Conservation (phyloP, 2,797 vertebrate species). For the Anisognathus igniventris region DNA sequence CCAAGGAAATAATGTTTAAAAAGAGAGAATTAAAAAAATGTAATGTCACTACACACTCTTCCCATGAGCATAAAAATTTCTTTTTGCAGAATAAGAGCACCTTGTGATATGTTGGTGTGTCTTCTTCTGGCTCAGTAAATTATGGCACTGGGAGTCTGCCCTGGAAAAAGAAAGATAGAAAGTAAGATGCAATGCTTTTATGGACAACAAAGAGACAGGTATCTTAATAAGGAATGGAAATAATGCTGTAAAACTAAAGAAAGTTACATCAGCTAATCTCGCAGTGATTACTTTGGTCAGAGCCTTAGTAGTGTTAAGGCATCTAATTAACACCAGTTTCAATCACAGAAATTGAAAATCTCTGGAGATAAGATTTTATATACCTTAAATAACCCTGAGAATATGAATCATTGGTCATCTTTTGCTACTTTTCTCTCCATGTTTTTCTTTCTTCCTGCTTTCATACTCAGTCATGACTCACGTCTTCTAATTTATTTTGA, state of each 20-base stretch:
- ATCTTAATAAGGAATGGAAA: neutral
- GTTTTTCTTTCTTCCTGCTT: neutral
- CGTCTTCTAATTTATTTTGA: neutral
- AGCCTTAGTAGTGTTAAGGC: neutral
- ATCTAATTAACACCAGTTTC: neutral
- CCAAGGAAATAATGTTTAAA: neutral
- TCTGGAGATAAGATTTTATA: neutral
- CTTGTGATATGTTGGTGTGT: neutral
- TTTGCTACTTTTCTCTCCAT: neutral
- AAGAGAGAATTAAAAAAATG: neutral
- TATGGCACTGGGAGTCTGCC: neutral
- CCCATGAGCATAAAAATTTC: neutral
- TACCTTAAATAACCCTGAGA: neutral
- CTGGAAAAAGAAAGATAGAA: neutral
- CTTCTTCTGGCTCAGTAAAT: neutral
- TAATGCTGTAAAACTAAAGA: neutral
- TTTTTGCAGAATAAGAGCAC: neutral
- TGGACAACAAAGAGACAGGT: neutral
- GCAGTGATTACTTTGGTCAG: neutral
- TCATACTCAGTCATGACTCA: neutral
- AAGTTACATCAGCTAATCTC: neutral
- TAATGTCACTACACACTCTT: neutral
- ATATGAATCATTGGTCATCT: neutral
- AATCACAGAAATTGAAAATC: neutral
- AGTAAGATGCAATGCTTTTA: neutral